These are phyloP conservation scores for Polyodon spathula DNA, from an alignment of 2,113 vertebrate genomes.

Conservation along the genomic window DNA sequence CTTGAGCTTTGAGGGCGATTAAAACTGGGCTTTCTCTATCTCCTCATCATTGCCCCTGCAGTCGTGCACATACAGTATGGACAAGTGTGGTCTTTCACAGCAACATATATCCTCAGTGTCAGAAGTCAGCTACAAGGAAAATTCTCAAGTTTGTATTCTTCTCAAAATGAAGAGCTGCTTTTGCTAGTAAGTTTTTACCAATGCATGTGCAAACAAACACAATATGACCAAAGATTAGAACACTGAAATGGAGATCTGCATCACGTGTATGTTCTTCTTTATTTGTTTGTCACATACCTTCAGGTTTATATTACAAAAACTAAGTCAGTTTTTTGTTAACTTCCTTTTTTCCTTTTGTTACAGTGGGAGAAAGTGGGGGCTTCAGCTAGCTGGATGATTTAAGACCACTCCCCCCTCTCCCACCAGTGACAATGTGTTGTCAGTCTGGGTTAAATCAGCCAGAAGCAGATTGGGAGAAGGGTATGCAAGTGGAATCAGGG, in stretches of 20 bases:
- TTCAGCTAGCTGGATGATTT: conserved; percentile 15
- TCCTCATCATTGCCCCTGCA: not conserved
- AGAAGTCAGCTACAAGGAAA: not conserved
- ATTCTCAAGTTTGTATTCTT: no score
- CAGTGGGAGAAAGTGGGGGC: conserved; percentile 18
- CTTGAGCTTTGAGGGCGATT: conserved; percentile 18
- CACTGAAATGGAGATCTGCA: no score
- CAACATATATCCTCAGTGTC: no score
- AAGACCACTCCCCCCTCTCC: conserved; percentile 13
- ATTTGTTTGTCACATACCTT: no score
- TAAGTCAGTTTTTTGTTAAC: no score
- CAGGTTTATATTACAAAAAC: no score
- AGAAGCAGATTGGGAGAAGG: conserved; percentile 53
- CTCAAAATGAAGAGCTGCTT: no score
- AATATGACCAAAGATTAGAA: no score
- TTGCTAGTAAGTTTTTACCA: no score
- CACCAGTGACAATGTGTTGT: conserved; percentile 26
- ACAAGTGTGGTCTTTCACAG: not conserved
- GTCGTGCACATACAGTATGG: not conserved
- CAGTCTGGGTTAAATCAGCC: conserved; percentile 57
- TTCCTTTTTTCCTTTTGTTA: not conserved
- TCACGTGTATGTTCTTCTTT: no score
- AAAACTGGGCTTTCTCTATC: conserved; percentile 5
- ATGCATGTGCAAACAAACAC: no score
- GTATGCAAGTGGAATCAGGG: conserved; percentile 69